These are phyloP conservation scores for Parambassis ranga DNA, from an alignment of 2,797 vertebrate genomes.

Conservation along the genomic window DNA sequence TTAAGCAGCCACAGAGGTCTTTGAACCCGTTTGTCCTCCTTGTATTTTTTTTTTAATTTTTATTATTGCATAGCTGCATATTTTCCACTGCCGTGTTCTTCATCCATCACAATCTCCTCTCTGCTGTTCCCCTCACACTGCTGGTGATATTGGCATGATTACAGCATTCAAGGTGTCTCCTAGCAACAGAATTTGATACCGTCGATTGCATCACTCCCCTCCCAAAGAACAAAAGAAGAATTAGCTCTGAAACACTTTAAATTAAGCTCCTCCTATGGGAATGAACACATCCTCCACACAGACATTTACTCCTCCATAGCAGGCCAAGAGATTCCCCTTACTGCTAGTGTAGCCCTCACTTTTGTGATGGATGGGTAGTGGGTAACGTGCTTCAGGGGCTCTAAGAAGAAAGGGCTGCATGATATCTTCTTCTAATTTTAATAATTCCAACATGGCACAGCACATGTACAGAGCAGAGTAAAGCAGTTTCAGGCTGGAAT, in stretches of 20 bases:
- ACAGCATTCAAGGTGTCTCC: too few species aligned
- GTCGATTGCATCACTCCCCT: slow-evolving; percentile 42
- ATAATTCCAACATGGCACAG: too few species aligned
- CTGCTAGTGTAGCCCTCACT: neutral
- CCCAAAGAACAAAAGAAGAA: slow-evolving; percentile 65
- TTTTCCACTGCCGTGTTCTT: neutral
- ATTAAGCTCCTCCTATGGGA: slow-evolving; percentile 44
- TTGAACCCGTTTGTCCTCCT: slow-evolving; percentile 6
- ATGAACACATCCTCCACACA: slow-evolving; percentile 15
- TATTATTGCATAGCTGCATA: neutral
- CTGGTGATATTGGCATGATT: slow-evolving; percentile 36
- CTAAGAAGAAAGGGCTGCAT: too few species aligned
- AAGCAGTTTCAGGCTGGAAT: too few species aligned
- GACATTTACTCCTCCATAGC: slow-evolving; percentile 12
- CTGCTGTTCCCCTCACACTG: neutral
- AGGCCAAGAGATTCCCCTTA: slow-evolving; percentile 25
- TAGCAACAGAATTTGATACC: slow-evolving; percentile 68
- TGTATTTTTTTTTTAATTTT: too few species aligned
- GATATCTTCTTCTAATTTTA: too few species aligned
- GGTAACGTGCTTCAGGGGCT: too few species aligned
- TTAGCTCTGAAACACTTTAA: slow-evolving; percentile 61
- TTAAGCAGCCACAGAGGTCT: slow-evolving; percentile 16
- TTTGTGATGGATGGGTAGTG: too few species aligned
- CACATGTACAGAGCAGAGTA: too few species aligned
- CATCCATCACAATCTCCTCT: neutral